These are phyloP conservation scores for Dicrurus megarhynchus DNA, from an alignment of 2,113 vertebrate genomes.

Conservation along the genomic window DNA sequence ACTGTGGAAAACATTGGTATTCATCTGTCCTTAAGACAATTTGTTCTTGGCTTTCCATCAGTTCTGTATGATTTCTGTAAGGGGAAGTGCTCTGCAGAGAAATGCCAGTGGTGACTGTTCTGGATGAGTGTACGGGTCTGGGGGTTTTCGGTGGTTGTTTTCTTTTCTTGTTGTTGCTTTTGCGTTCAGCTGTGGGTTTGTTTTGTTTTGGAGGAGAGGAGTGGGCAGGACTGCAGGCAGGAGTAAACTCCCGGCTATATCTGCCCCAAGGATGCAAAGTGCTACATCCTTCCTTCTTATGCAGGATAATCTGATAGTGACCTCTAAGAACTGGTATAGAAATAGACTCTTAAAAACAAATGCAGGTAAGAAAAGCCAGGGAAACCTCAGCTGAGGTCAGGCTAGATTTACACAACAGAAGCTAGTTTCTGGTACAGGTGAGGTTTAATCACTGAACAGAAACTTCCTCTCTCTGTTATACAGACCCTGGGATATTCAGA, in stretches of 20 bases:
- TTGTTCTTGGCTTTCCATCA: constrained; percentile 9
- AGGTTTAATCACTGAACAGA: background rate
- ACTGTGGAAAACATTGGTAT: background rate
- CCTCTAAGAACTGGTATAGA: background rate
- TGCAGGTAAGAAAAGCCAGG: background rate
- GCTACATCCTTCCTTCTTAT: background rate
- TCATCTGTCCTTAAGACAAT: background rate
- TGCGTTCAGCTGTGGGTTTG: fast-evolving
- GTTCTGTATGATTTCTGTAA: background rate
- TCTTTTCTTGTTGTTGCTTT: background rate
- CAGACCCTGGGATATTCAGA: background rate
- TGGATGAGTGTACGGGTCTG: background rate
- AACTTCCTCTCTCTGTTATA: background rate
- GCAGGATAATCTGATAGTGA: background rate
- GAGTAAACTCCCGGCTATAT: background rate
- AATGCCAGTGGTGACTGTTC: background rate
- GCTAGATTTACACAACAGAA: background rate
- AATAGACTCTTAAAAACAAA: background rate
- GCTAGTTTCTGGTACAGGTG: background rate
- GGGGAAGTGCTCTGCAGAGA: background rate
- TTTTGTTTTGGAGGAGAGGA: background rate
- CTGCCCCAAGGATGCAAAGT: background rate
- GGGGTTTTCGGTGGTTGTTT: background rate
- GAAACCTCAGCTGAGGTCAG: background rate
- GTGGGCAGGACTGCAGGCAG: background rate